phyloP scores from a whole-genome alignment of 1,140 invertebrate genomes.

The Orussus abietinus region DNA sequence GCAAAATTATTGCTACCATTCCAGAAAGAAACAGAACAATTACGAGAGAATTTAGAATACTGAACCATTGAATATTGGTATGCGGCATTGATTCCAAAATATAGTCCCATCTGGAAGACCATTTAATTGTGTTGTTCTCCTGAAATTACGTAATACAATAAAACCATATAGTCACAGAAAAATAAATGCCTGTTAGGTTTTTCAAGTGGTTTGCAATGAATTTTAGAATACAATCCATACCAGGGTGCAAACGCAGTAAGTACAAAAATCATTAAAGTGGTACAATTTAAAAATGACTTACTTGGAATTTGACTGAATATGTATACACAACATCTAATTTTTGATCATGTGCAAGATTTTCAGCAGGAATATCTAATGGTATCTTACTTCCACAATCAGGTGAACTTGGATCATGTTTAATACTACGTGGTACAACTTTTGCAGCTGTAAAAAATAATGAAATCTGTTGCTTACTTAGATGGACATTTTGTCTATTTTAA shows the following conservation, averaged over 20 bases:
- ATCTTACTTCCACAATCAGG: conserved; percentile 57
- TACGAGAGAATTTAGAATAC: conserved; percentile 85
- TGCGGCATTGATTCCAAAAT: conserved; percentile 97
- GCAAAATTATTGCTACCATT: conserved; percentile 99
- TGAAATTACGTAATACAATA: too few species aligned
- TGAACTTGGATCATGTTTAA: conserved; percentile 59
- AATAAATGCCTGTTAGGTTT: too few species aligned
- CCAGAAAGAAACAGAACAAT: conserved; percentile 89
- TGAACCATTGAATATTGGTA: conserved; percentile 99
- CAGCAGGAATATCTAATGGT: conserved; percentile 67
- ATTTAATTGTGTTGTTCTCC: conserved; percentile 84
- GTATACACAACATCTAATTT: conserved; percentile 76
- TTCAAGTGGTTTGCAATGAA: too few species aligned
- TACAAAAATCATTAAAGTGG: not conserved
- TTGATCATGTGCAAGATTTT: conserved; percentile 52
- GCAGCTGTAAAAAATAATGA: conserved; percentile 52
- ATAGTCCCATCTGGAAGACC: conserved; percentile 99
- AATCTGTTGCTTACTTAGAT: too few species aligned
- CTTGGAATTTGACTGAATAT: conserved; percentile 80
- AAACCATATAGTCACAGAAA: too few species aligned
- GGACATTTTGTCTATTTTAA: too few species aligned
- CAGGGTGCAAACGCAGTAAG: not conserved
- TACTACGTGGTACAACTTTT: conserved; percentile 76
- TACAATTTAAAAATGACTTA: conserved; percentile 45
- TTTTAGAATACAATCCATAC: too few species aligned